Base-by-base conservation (phyloP, 2,888 invertebrate genomes). In the Agrilus cyanescens region DNA sequence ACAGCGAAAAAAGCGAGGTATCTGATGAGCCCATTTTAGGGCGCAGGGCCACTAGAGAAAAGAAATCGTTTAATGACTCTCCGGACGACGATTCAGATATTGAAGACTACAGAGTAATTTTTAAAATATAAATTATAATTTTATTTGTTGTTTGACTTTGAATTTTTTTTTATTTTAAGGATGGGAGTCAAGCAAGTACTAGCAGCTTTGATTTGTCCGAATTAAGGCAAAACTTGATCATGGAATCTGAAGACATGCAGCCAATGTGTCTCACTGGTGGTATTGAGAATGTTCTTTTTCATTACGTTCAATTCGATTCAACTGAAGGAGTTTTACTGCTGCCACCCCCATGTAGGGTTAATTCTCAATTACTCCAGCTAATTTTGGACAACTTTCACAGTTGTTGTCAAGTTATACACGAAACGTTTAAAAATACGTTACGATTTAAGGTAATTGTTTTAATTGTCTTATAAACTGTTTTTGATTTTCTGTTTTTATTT, bases 21-120 rank as follows among this genome's bases (percentile, higher is more conserved):
- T 79, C 78, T 47, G 82, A 82, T 53, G 82, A 82, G 45, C 76
- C 81, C 1, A 72, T 81, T 20, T 69, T 76, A 48, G 81, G 81
- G 4, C 68, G 80, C 56, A 63, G 78, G 50, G 80, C 78, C 2
- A 76, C 76, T 14, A 66, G 78, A 45, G 79, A 80, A 53, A 64
- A 60, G 45, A 67, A 65, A 34, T 69, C 65, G 44, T 66, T 61
- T 46, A 64, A 64, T 46, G 76, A 78, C 45, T 80, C 80, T 0
- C 79, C 80, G 13, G 83, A 83, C 4, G 83, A 82, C 1, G 82
- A 82, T 50, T 83, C 83, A 0, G 87, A 86, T 61, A 80, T 82
- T 71, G 85, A 85, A 47, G 77, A 73, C 53, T 76, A 70, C 50
- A 66, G 65, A 54, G 74, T 78, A 69, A 67, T 69, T 70, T 51